Percentiles rank a stretch among this genome's conserved stretches.
These are phyloP conservation scores for Bursaphelenchus mucronatus DNA, from an alignment of 1,140 invertebrate genomes.

Conservation along the genomic window DNA sequence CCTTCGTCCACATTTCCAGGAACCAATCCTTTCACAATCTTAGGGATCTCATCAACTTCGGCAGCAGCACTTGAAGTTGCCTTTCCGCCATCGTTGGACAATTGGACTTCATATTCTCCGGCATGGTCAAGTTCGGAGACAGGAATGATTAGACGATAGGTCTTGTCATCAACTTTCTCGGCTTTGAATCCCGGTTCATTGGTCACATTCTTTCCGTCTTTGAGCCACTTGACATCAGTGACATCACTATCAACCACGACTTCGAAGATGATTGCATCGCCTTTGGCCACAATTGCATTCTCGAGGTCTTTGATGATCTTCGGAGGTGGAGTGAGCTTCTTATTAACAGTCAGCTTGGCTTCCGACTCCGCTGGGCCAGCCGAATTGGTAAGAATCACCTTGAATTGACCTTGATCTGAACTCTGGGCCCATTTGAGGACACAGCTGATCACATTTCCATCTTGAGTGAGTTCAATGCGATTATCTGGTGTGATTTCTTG, in stretches of 20 bases:
- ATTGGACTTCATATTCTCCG: conserved; percentile 54
- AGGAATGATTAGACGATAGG: conserved; percentile 56
- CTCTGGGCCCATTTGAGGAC: conserved; percentile 52
- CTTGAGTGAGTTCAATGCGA: conserved; percentile 31
- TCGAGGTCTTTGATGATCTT: conserved; percentile 58
- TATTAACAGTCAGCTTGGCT: conserved; percentile 51
- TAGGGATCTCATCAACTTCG: conserved; percentile 58
- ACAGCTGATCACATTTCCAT: conserved; percentile 12
- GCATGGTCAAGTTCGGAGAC: conserved; percentile 50
- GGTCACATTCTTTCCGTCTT: conserved; percentile 57
- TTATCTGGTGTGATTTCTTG: conserved; percentile 49
- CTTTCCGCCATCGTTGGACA: conserved; percentile 49
- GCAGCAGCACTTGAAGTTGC: conserved; percentile 47
- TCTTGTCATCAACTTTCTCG: conserved; percentile 57
- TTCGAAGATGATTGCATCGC: conserved; percentile 53
- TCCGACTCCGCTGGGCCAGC: conserved; percentile 49
- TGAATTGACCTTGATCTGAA: conserved; percentile 60
- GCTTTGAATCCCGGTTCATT: conserved; percentile 39
- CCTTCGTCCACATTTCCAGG: conserved; percentile 68
- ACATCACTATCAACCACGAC: conserved; percentile 60
- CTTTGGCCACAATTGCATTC: conserved; percentile 59
- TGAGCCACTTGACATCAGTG: conserved; percentile 63
- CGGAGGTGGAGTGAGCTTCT: conserved; percentile 32
- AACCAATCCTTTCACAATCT: conserved; percentile 55
- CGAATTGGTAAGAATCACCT: conserved; percentile 49